phyloP scores from a whole-genome alignment of 2,797 vertebrate genomes.

The Hippopotamyrus pictus region DNA sequence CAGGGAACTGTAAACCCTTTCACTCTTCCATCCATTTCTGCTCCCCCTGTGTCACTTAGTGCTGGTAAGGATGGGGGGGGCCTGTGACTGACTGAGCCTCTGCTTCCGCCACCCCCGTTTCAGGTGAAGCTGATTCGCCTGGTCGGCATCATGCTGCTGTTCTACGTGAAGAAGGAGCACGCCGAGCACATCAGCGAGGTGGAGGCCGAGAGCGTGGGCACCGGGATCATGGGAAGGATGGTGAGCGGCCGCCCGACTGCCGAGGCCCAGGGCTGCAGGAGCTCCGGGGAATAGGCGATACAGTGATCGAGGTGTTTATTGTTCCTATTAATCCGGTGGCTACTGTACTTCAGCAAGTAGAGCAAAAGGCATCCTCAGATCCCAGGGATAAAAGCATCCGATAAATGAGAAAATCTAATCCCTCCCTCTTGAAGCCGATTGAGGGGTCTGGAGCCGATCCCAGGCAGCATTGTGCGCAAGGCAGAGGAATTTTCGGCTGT shows the following conservation, averaged over 20 bases:
- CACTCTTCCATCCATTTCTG: not conserved
- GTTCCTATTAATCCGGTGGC: not conserved
- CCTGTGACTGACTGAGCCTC: not conserved
- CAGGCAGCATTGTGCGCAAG: not conserved
- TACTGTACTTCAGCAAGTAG: not conserved
- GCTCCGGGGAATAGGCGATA: not conserved
- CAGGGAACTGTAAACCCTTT: not conserved
- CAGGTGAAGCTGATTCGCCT: constrained; percentile 86
- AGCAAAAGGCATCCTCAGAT: not conserved
- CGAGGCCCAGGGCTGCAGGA: not conserved
- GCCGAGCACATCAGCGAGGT: constrained; percentile 78
- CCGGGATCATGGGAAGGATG: constrained; percentile 96
- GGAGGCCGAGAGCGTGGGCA: constrained; percentile 85
- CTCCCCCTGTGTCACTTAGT: not conserved
- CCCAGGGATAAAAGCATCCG: not conserved
- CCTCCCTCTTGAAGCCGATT: not conserved
- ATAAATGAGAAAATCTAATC: not conserved
- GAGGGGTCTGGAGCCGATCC: not conserved
- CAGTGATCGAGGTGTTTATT: not conserved
- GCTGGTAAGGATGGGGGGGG: not conserved
- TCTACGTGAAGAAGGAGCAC: constrained; percentile 82
- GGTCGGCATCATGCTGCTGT: constrained; percentile 90
- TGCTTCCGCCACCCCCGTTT: not conserved
- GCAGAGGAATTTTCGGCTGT: not conserved
- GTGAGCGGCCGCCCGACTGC: not conserved